A percentile compares a stretch with the other conserved stretches of the same genome.
Evolutionary conservation across 2,888 invertebrate genomes (phyloP).

Genomic region (Napeogenes inachia): DNA sequence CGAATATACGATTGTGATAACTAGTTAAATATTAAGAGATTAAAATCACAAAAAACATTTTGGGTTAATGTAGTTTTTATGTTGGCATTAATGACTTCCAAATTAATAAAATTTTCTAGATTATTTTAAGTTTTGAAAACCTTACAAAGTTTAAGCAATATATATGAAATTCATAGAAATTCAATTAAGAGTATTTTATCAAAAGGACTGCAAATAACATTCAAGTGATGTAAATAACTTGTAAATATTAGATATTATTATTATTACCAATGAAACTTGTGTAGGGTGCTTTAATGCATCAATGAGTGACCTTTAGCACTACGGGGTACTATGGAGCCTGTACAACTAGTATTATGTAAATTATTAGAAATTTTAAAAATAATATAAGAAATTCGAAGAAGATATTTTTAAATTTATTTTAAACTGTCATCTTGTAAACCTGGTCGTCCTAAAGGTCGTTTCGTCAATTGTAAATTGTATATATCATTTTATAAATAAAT

Average conservation of each 20-base stretch:
- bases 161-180: conserved; percentile 19
- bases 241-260: conserved; percentile 60
- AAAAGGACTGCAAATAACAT: conserved; percentile 15
- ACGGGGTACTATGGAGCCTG: conserved; percentile 43
- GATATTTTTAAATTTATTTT: conserved; percentile 23
- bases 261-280: conserved; percentile 62
- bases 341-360: conserved; percentile 22
- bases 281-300: conserved; percentile 60
- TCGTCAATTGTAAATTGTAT: conserved; percentile 75
- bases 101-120: background rate
- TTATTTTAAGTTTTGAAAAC: background rate
- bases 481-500: conserved; percentile 74
- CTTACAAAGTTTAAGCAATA: conserved; percentile 18
- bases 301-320: conserved; percentile 49
- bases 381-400: conserved; percentile 10
- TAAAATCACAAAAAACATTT: conserved; percentile 5
- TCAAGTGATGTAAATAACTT: conserved; percentile 47
- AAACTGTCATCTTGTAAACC: conserved; percentile 28
- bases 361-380: background rate
- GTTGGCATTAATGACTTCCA: background rate
- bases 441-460: conserved; percentile 56
- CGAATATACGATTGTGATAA: conserved; percentile 22
- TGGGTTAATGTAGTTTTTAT: background rate
- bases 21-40: conserved; percentile 18
- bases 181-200: conserved; percentile 19